Percentiles rank a stretch among this genome's conserved stretches.
Evolutionary conservation across 1,140 invertebrate species (phyloP).

Genomic region (Papilio glaucus): DNA sequence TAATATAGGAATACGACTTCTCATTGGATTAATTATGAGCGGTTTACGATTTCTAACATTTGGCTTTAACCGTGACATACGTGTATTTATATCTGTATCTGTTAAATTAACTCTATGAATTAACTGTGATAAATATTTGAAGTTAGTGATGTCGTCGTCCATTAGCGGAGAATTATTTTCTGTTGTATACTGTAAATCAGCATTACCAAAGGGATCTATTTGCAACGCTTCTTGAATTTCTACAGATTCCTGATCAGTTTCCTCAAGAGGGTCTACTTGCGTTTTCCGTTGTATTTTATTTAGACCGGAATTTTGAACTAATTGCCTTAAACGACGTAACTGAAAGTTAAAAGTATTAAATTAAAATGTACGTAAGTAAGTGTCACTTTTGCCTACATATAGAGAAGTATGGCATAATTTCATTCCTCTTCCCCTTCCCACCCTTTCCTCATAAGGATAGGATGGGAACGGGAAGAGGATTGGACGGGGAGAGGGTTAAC

Average conservation of each 20-base stretch:
- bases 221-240: background rate
- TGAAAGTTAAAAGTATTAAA: background rate
- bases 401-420: background rate
- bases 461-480: no score
- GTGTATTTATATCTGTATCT: conserved; percentile 41
- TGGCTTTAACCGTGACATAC: conserved; percentile 44
- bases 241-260: background rate
- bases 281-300: conserved; percentile 21
- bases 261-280: background rate
- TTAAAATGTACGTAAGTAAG: background rate
- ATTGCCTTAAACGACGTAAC: conserved; percentile 22
- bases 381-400: background rate
- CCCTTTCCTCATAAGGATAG: no score
- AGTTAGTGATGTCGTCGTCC: conserved; percentile 58
- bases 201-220: conserved; percentile 29
- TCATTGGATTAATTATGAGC: conserved; percentile 35
- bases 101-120: conserved; percentile 63
- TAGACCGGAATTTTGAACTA: conserved; percentile 17
- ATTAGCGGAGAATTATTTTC: conserved; percentile 23
- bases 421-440: no score
- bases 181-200: conserved; percentile 40
- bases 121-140: conserved; percentile 70
- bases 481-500: no score
- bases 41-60: conserved; percentile 41
- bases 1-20: conserved; percentile 35